A percentile compares a stretch with the other conserved stretches of the same genome.
These are phyloP conservation scores for Netelia inedita DNA, from an alignment of 2,888 invertebrate species.

Conservation along the genomic window DNA sequence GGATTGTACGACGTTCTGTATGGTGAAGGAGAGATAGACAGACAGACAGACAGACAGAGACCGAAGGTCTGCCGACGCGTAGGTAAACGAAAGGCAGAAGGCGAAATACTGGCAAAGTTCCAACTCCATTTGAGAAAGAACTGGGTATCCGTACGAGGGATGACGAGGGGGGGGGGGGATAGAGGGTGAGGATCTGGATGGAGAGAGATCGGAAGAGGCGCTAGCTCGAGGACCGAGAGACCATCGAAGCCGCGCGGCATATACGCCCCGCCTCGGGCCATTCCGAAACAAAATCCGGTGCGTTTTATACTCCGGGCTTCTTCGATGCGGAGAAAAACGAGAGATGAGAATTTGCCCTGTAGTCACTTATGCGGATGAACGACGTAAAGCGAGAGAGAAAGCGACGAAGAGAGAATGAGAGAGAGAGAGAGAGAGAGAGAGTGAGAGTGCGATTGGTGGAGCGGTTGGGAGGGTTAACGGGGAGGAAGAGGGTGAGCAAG, in stretches of 20 bases:
- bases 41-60: neutral
- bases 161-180: too few relatives aligned
- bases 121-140: conserved; percentile 70
- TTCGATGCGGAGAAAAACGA: conserved; percentile 28
- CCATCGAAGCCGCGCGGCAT: neutral
- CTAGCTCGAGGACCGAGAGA: conserved; percentile 39
- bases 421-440: conserved; percentile 16
- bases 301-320: conserved; percentile 44
- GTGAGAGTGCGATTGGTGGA: neutral
- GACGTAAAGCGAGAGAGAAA: conserved; percentile 8
- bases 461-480: neutral
- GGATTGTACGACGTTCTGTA: too few relatives aligned
- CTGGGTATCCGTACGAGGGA: neutral
- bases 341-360: conserved; percentile 60
- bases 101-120: conserved; percentile 67
- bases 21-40: too few relatives aligned
- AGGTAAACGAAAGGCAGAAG: conserved; percentile 50
- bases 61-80: conserved; percentile 28
- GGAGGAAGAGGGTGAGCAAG: neutral
- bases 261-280: conserved; percentile 62
- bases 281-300: conserved; percentile 68
- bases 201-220: conserved; percentile 58
- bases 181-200: too few relatives aligned
- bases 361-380: conserved; percentile 66
- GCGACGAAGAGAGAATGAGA: neutral